Conservation (phyloP, 2,888 invertebrate species). For the Augochlorella aurata region DNA sequence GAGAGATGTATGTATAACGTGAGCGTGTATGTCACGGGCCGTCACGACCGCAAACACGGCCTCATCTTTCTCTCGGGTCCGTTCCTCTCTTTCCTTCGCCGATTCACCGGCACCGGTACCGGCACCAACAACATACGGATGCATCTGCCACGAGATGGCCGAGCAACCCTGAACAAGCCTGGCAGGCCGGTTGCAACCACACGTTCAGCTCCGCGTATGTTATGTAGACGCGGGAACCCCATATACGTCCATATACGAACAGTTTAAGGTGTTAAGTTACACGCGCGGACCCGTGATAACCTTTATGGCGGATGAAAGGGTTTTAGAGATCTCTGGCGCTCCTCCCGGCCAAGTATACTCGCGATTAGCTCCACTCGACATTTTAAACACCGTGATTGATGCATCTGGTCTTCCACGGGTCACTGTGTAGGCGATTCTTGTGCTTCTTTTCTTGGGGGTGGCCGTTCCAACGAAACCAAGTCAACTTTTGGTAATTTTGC, state of each 20-base stretch:
- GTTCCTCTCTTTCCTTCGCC: constrained; percentile 36
- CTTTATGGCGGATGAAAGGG: constrained; percentile 34
- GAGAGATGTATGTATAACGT: constrained; percentile 68
- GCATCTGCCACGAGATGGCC: constrained; percentile 37
- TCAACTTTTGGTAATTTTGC: no score
- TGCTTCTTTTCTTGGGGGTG: neutral
- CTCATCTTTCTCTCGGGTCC: constrained; percentile 68
- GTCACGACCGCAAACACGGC: constrained; percentile 73
- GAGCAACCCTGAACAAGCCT: constrained; percentile 42
- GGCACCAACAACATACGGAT: constrained; percentile 26
- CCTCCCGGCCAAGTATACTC: constrained; percentile 2
- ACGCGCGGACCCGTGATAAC: constrained; percentile 52
- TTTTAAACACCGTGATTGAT: constrained; percentile 12
- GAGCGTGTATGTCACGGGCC: constrained; percentile 74
- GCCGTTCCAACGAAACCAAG: neutral
- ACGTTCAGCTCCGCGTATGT: constrained; percentile 24
- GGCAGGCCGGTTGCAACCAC: constrained; percentile 24
- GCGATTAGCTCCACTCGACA: constrained; percentile 2
- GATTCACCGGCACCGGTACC: neutral
- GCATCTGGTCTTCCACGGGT: neutral
- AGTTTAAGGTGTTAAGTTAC: constrained; percentile 73
- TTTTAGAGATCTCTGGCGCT: neutral
- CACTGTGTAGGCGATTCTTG: neutral
- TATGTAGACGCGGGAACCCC: constrained; percentile 26
- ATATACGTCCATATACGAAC: constrained; percentile 39